Percentiles rank a stretch among this genome's conserved stretches.
Evolutionary conservation across 2,113 vertebrate genomes (phyloP).

Genomic region (Amphiprion ocellaris): DNA sequence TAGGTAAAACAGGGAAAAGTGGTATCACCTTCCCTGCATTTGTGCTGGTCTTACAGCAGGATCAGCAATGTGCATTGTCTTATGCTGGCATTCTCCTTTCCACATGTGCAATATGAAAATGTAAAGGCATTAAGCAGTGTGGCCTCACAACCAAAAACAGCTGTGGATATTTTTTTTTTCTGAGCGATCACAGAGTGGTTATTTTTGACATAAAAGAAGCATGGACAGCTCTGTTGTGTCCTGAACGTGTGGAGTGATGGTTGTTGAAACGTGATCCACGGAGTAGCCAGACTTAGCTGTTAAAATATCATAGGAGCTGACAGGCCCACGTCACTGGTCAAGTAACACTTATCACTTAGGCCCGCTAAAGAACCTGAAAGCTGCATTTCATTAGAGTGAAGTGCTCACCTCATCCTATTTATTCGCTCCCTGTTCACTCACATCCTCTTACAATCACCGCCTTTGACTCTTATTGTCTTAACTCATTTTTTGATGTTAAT

Average conservation of each 20-base stretch:
- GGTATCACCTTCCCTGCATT: constrained; percentile 45
- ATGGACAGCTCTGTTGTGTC: not conserved
- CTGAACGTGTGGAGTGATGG: constrained; percentile 22
- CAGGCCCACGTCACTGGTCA: constrained; percentile 51
- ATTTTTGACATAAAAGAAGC: constrained; percentile 5
- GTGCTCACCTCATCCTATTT: constrained; percentile 12
- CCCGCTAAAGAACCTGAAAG: constrained; percentile 12
- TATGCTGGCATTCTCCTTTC: constrained; percentile 66
- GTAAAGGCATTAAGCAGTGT: constrained; percentile 31
- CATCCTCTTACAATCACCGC: constrained; percentile 52
- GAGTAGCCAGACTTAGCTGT: constrained; percentile 34
- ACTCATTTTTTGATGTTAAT: constrained; percentile 70
- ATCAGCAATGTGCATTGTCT: constrained; percentile 52
- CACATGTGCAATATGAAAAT: constrained; percentile 30
- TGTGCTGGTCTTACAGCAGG: constrained; percentile 54
- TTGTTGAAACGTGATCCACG: constrained; percentile 52
- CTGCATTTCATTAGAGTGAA: constrained; percentile 37
- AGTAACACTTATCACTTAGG: constrained; percentile 44
- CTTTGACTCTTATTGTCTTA: constrained; percentile 24
- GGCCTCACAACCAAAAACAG: constrained; percentile 33
- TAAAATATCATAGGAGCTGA: constrained; percentile 56
- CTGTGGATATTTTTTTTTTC: not conserved
- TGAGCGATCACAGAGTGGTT: constrained; percentile 11
- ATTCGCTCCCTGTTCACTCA: constrained; percentile 27
- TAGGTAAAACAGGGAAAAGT: constrained; percentile 62